Conservation (phyloP, 2,888 invertebrate genomes). For the Drosophila anceps region DNA sequence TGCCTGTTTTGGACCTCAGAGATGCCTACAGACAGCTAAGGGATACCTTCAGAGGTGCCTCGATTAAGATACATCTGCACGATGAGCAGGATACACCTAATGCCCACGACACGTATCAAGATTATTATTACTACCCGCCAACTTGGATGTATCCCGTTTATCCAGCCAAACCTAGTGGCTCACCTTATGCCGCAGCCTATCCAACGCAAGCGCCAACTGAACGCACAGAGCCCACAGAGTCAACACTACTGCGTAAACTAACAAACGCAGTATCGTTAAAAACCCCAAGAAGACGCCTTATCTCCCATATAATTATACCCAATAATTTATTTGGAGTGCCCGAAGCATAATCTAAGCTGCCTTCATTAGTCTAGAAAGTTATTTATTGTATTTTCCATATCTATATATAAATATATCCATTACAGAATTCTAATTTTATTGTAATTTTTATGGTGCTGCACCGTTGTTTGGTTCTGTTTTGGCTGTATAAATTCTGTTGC, state of each 20-base stretch:
- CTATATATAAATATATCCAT: not conserved
- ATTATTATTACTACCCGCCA: not conserved
- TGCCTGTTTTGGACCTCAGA: not conserved
- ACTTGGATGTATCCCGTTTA: not conserved
- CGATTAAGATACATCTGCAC: not conserved
- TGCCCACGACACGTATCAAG: not conserved
- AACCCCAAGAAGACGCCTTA: not conserved
- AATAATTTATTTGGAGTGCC: not conserved
- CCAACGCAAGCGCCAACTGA: not conserved
- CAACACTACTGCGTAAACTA: not conserved
- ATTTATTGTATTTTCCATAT: slow-evolving; percentile 2
- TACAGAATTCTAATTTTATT: not conserved
- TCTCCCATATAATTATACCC: not conserved
- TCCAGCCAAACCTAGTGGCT: not conserved
- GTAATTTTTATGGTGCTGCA: not conserved
- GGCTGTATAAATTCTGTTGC: not conserved
- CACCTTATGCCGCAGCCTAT: not conserved
- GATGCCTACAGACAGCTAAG: not conserved
- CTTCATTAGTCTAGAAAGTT: not conserved
- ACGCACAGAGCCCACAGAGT: not conserved
- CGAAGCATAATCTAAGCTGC: not conserved
- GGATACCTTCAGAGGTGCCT: not conserved
- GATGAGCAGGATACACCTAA: not conserved
- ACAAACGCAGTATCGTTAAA: too few relatives aligned
- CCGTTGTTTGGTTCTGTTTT: not conserved